Evolutionary conservation across 2,888 invertebrate species (phyloP), one percentile per base, ranked within the genome.

Genomic region (Pherbina coryleti): DNA sequence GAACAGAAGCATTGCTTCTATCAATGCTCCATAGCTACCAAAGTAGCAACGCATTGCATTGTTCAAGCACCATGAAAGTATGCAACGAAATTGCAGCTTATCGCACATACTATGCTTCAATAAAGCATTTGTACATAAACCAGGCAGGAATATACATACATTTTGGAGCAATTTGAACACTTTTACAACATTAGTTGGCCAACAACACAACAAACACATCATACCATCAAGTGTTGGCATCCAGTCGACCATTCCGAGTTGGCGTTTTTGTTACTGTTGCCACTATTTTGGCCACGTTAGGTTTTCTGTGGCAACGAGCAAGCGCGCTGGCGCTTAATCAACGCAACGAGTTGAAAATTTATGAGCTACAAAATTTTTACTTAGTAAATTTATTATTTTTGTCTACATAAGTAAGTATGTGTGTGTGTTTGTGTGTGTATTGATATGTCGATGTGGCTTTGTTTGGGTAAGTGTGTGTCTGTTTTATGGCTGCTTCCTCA

Each of bases 311-410:
- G 60, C 28, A 60, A 60, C 14, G n/a, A 25, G 25, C 3, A 37
- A 19, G 37, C 37, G 60, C 34, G 37, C 55, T 28, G 34, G 31
- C 34, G 72, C 72, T 72, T 72, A 74, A 86, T 77, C 85, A 84
- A 80, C 82, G 85, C 86, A 85, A 85, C 85, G 85, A 86, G 80
- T 80, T 84, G 86, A 84, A 86, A 86, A 86, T 86, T 86, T 86
- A 86, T 86, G 86, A 85, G 85, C 82, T 82, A 77, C 79, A 79
- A 79, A 78, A 79, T 77, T 70, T 72, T 76, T 79, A 55, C 57
- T 22, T 57, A 37, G 60, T 44, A 57, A 60, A 72, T 72, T 60
- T 60, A 60, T 60, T 72, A 31, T 44, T 3, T 14, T 14, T 51
- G 55, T 19, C 17, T 70, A 14, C 28, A 17, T 28, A 37, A 55